phyloP scores from a whole-genome alignment of 2,113 vertebrate genomes.

The Empidonax alnorum region DNA sequence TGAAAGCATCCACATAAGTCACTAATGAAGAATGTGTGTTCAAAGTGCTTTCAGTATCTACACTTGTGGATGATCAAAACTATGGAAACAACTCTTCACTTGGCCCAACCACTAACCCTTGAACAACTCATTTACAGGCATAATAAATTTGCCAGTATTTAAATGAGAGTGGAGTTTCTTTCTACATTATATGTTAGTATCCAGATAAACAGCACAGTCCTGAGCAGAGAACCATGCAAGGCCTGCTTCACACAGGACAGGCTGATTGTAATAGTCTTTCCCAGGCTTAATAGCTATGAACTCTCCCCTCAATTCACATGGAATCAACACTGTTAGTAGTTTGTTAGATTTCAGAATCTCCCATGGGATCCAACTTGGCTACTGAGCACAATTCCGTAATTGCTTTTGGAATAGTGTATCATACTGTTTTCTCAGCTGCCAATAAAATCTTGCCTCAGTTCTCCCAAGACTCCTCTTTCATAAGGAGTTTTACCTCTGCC shows the following conservation, averaged over 20 bases:
- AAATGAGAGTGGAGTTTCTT: background rate
- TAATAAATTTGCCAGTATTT: background rate
- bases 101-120: background rate
- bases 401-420: conserved; percentile 11
- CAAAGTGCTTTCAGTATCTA: background rate
- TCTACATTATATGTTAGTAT: background rate
- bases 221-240: background rate
- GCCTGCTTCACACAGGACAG: background rate
- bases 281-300: conserved; percentile 13
- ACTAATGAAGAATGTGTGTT: background rate
- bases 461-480: background rate
- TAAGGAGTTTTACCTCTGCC: background rate
- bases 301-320: conserved; percentile 8
- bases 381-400: background rate
- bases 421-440: conserved; percentile 38
- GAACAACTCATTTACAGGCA: background rate
- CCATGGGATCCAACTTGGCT: background rate
- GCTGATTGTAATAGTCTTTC: background rate
- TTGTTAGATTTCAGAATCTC: conserved; percentile 16
- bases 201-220: background rate
- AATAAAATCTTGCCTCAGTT: background rate
- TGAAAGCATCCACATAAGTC: background rate
- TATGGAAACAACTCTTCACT: background rate
- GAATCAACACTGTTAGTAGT: conserved; percentile 15
- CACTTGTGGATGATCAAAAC: background rate